Evolutionary conservation across 2,888 invertebrate species (phyloP).

Genomic region (Phrixothrix hirtus): DNA sequence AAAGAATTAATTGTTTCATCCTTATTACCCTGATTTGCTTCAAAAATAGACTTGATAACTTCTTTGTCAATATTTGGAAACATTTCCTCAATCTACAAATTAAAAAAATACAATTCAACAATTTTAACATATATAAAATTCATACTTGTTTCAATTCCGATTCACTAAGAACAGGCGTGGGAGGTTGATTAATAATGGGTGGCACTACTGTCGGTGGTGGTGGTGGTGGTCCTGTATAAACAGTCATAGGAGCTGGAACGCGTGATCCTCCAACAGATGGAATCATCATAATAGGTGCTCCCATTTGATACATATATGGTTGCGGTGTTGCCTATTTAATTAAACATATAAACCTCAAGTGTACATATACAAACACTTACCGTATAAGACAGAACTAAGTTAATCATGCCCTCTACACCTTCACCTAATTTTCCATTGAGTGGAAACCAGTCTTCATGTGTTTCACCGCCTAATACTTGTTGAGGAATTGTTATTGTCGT

Average conservation of each 20-base stretch:
- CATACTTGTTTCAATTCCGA: conserved; percentile 67
- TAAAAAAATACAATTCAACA: conserved; percentile 29
- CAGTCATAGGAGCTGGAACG: conserved; percentile 61
- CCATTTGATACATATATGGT: conserved; percentile 57
- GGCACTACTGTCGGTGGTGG: conserved; percentile 28
- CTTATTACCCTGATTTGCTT: conserved; percentile 87
- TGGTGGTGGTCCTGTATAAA: conserved; percentile 53
- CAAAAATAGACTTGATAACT: conserved; percentile 87
- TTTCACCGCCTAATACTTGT: conserved; percentile 82
- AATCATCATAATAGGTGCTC: conserved; percentile 71
- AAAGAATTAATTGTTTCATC: conserved; percentile 89
- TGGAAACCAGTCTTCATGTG: conserved; percentile 93
- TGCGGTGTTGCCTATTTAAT: conserved; percentile 52
- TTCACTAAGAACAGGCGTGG: conserved; percentile 59
- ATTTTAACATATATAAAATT: not conserved
- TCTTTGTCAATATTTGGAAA: conserved; percentile 94
- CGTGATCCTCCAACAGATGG: conserved; percentile 60
- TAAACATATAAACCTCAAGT: conserved; percentile 25
- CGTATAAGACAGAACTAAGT: conserved; percentile 82
- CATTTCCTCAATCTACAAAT: conserved; percentile 86
- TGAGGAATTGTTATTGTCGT: conserved; percentile 85
- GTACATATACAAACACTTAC: conserved; percentile 56
- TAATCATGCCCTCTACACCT: conserved; percentile 90
- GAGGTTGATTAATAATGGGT: too few species aligned
- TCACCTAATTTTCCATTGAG: conserved; percentile 95